phyloP scores from a whole-genome alignment of 1,140 invertebrate species.

The Venturia canescens region DNA sequence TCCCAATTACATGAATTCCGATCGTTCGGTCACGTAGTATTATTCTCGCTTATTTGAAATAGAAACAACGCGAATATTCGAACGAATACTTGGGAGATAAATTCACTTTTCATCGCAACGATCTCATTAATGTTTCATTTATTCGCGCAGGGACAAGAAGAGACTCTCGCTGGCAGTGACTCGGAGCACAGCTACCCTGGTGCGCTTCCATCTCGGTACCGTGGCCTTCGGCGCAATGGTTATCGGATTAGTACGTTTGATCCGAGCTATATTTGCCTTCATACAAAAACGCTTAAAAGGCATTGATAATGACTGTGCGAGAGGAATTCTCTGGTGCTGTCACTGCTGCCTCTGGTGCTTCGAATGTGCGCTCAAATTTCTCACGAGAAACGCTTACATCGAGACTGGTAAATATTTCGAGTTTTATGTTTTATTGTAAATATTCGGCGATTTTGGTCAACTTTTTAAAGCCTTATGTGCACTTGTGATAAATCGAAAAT shows the following conservation, averaged over 20 bases:
- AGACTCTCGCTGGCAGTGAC: constrained; percentile 79
- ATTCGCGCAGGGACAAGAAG: constrained; percentile 81
- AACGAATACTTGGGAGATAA: too few species aligned
- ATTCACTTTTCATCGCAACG: too few species aligned
- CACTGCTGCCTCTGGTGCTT: constrained; percentile 86
- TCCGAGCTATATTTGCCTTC: constrained; percentile 78
- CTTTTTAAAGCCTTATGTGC: too few species aligned
- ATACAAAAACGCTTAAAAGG: constrained; percentile 72
- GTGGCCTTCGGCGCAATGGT: constrained; percentile 87
- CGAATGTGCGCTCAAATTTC: constrained; percentile 84
- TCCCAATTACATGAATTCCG: too few species aligned
- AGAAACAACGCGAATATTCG: not conserved
- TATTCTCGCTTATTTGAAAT: too few species aligned
- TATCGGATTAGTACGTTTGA: constrained; percentile 83
- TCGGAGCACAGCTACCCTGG: constrained; percentile 78
- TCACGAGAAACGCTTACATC: constrained; percentile 88
- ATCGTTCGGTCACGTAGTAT: too few species aligned
- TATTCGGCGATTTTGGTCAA: too few species aligned
- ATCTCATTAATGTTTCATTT: constrained; percentile 35
- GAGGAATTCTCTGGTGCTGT: constrained; percentile 79
- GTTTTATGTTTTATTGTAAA: too few species aligned
- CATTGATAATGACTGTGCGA: constrained; percentile 70
- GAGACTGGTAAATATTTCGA: constrained; percentile 80
- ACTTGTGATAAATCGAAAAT: too few species aligned
- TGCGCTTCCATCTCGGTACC: constrained; percentile 86